Conservation (phyloP, 2,888 invertebrate species). For the Leptinotarsa peninsularis region DNA sequence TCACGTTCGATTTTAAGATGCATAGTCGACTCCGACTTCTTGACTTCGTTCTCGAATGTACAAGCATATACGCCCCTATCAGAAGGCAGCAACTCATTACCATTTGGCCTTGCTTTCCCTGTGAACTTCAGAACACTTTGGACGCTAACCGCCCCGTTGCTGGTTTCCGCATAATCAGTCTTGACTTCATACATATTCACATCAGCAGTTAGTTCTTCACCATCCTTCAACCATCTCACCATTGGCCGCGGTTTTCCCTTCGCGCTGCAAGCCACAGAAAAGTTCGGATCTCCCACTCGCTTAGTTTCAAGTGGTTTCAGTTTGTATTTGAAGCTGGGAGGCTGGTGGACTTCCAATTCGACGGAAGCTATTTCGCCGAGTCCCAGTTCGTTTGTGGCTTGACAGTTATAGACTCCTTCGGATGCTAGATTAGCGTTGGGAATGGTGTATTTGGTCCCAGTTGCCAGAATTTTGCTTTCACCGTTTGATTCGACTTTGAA, state of each 20-base stretch:
- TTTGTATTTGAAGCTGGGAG: slow-evolving; percentile 86
- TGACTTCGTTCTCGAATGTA: slow-evolving; percentile 90
- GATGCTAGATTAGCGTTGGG: slow-evolving; percentile 86
- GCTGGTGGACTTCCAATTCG: slow-evolving; percentile 87
- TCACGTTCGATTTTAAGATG: slow-evolving; percentile 90
- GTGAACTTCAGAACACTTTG: slow-evolving; percentile 85
- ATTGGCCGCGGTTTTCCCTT: slow-evolving; percentile 89
- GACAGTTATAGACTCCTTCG: slow-evolving; percentile 91
- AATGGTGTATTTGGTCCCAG: slow-evolving; percentile 87
- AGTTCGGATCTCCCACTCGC: slow-evolving; percentile 80
- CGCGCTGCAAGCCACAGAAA: slow-evolving; percentile 85
- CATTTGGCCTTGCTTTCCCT: slow-evolving; percentile 81
- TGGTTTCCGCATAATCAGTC: slow-evolving; percentile 81
- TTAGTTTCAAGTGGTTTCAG: slow-evolving; percentile 85
- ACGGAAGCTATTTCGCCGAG: slow-evolving; percentile 88
- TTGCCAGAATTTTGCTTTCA: slow-evolving; percentile 77
- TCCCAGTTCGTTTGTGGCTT: slow-evolving; percentile 90
- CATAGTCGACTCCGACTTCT: slow-evolving; percentile 89
- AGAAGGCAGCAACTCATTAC: slow-evolving; percentile 82
- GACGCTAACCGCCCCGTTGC: slow-evolving; percentile 84
- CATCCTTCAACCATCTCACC: slow-evolving; percentile 89
- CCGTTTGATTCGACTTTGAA: slow-evolving; percentile 80
- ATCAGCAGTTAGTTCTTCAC: slow-evolving; percentile 81
- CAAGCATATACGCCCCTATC: slow-evolving; percentile 91
- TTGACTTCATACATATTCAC: slow-evolving; percentile 84